phyloP scores from a whole-genome alignment of 53 echinoderm and acorn worm species.

The Astropecten irregularis region DNA sequence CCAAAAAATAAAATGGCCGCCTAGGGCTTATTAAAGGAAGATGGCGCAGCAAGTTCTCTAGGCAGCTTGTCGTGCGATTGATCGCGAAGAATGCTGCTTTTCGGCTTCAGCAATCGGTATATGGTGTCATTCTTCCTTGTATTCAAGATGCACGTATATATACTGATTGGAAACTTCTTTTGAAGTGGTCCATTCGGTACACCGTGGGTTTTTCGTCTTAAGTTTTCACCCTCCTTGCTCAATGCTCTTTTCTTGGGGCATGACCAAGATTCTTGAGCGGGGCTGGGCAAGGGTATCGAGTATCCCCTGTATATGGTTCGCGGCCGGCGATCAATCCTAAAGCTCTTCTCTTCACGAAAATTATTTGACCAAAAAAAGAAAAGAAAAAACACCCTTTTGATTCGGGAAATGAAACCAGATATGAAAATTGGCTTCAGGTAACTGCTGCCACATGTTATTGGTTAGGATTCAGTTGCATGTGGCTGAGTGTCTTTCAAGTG shows the following conservation, averaged over 20 bases:
- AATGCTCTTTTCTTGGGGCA: too few relatives aligned
- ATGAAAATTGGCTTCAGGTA: constrained; percentile 46
- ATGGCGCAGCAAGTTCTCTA: too few relatives aligned
- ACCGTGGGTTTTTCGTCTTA: neutral
- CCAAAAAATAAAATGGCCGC: constrained; percentile 56
- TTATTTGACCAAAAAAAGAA: neutral
- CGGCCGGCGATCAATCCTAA: neutral
- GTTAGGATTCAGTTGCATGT: neutral
- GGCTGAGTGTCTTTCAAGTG: neutral
- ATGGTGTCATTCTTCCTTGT: too few relatives aligned
- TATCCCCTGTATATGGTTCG: neutral
- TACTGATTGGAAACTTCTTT: constrained; percentile 21
- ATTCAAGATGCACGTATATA: too few relatives aligned
- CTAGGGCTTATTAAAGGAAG: neutral
- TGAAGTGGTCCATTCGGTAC: neutral
- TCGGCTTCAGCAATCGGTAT: too few relatives aligned
- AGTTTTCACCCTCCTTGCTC: too few relatives aligned
- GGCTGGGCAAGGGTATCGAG: constrained; percentile 7
- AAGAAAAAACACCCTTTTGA: neutral
- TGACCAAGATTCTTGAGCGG: neutral
- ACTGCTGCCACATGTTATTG: constrained; percentile 38
- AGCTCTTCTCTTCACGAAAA: constrained; percentile 8
- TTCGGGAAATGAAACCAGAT: constrained; percentile 29
- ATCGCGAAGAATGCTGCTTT: too few relatives aligned
- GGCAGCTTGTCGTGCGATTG: too few relatives aligned